phyloP scores from a whole-genome alignment of 2,888 invertebrate species.

The Pseudococcus longispinus region DNA sequence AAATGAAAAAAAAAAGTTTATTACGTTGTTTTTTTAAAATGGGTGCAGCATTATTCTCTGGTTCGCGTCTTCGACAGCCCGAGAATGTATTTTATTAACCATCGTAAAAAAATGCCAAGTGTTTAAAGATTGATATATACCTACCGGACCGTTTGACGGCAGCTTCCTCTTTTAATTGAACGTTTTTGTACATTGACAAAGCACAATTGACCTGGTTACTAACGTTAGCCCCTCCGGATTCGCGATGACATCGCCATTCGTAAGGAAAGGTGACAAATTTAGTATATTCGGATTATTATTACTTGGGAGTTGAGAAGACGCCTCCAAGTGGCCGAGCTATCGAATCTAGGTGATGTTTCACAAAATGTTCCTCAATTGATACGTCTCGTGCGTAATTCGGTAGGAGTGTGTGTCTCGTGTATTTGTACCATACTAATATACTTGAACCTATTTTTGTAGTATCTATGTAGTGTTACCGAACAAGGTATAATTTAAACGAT shows the following conservation, averaged over 20 bases:
- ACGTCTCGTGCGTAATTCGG: background rate
- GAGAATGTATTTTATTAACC: constrained; percentile 37
- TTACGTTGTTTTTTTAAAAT: background rate
- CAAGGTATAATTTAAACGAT: background rate
- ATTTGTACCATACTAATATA: background rate
- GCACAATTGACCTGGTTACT: constrained; percentile 23
- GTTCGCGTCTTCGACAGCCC: background rate
- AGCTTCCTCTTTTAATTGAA: constrained; percentile 45
- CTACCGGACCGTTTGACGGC: constrained; percentile 41
- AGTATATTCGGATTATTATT: background rate
- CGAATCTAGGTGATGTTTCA: background rate
- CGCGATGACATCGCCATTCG: background rate
- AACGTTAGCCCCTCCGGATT: background rate
- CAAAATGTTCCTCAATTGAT: background rate
- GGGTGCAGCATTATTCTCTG: background rate
- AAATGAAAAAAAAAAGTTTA: background rate
- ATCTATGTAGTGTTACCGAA: background rate
- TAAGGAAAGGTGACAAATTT: background rate
- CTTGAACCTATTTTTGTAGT: background rate
- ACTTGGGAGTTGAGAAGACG: background rate
- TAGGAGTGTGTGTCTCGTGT: background rate
- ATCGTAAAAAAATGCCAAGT: constrained; percentile 14
- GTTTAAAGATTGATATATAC: constrained; percentile 39
- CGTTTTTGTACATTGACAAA: constrained; percentile 39
- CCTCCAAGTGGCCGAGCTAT: background rate